Conservation (phyloP, 2,797 vertebrate genomes). For the Gallirallus australis region DNA sequence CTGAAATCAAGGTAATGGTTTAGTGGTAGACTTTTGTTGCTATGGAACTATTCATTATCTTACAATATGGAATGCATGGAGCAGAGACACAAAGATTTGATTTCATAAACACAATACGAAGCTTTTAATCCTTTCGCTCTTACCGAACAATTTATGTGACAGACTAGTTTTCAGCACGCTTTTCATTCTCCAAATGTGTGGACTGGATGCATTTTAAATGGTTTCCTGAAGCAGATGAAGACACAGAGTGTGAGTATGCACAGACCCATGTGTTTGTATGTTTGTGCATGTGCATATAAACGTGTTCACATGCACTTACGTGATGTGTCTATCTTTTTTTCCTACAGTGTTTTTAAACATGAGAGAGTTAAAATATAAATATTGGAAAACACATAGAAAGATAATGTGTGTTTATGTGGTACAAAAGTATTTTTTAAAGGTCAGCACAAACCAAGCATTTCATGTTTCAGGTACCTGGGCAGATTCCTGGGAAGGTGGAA, state of each 20-base stretch:
- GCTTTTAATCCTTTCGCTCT: not conserved
- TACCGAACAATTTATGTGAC: not conserved
- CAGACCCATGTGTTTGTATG: not conserved
- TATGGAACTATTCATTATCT: conserved; percentile 66
- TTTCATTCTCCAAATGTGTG: not conserved
- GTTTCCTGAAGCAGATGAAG: not conserved
- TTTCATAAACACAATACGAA: conserved; percentile 37
- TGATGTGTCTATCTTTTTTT: not conserved
- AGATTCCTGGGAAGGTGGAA: not conserved
- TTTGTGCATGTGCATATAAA: not conserved
- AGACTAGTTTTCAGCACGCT: not conserved
- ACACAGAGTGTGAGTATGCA: not conserved
- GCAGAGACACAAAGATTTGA: conserved; percentile 36
- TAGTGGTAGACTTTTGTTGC: conserved; percentile 66
- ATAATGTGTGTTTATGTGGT: not conserved
- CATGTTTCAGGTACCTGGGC: not conserved
- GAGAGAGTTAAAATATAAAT: not conserved
- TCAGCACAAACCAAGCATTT: not conserved
- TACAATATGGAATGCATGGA: conserved; percentile 23
- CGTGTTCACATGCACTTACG: not conserved
- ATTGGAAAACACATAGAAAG: not conserved
- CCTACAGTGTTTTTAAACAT: not conserved
- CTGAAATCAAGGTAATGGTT: conserved; percentile 57
- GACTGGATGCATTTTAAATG: not conserved
- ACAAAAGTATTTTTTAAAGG: not conserved